Base-by-base conservation (phyloP, 2,113 vertebrate genomes). In the Phycodurus eques region DNA sequence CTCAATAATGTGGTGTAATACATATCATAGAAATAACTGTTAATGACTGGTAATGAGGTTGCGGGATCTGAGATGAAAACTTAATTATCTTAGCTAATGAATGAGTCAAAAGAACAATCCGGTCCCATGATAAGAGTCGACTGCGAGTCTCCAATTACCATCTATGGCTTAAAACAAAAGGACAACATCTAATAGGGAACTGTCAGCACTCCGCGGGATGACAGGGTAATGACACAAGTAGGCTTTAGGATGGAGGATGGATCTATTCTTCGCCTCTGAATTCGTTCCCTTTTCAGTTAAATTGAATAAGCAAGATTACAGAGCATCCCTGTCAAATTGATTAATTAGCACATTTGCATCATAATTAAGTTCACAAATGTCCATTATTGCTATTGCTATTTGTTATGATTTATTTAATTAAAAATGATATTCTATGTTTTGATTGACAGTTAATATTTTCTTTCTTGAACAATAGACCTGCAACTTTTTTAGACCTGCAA, bases 121-220 rank as follows among this genome's bases (percentile, higher is more conserved):
- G 13, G 42, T 65, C 71, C 46, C 57, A n/a, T 68, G 80, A 86
- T 87, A 75, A 84, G 69, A 84, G 83, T 79, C 79, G 80, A 74
- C 84, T 80, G 56, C 62, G 81, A 82, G 76, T 84, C 83, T 84
- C 86, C 81, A 91, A 92, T 90, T 91, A 88, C 74, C 63, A 73
- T 71, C 61, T 68, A 59, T 56, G 68, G 80, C 73, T 85, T 64
- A 73, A 73, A 79, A 87, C 85, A 87, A 85, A 73, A 61, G 76
- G 60, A 78, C 71, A 80, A 81, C 85, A 83, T 85, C 75, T 75
- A 80, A 87, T 61, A 71, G 68, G 78, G 75, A 85, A 73, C 74
- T 79, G 80, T 85, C 89, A 80, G 77, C 42, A 31, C 70, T 71
- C 49, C 54, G 51, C 73, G 42, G 70, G 61, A 68, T 82, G 81